Evolutionary conservation across 2,113 vertebrate genomes (phyloP).

Genomic region (Drymodes brunneopygia): DNA sequence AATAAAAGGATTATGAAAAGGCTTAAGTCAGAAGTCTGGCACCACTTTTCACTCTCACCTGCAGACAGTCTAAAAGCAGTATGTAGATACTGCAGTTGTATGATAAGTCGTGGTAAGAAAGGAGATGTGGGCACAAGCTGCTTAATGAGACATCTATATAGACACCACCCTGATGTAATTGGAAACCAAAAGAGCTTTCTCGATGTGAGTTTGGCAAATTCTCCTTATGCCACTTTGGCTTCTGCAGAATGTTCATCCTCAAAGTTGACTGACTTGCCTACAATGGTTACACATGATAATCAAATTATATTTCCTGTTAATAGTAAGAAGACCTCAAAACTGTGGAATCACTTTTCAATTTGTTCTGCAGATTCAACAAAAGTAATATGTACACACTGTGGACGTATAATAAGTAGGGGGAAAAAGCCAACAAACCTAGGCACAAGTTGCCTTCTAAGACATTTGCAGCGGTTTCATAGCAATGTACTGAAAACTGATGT

Average conservation of each 20-base stretch:
- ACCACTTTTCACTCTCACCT: constrained; percentile 89
- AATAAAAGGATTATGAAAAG: constrained; percentile 92
- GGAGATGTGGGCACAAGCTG: constrained; percentile 94
- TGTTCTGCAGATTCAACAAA: constrained; percentile 92
- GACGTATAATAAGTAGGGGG: constrained; percentile 93
- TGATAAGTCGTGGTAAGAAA: constrained; percentile 90
- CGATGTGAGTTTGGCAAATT: constrained; percentile 69
- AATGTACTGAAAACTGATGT: constrained; percentile 84
- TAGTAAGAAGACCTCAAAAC: constrained; percentile 97
- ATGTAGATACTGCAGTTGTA: constrained; percentile 88
- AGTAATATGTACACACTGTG: constrained; percentile 95
- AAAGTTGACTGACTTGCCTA: constrained; percentile 71
- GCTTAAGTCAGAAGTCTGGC: constrained; percentile 95
- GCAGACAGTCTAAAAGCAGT: constrained; percentile 90
- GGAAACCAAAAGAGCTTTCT: constrained; percentile 82
- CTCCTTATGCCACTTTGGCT: constrained; percentile 77
- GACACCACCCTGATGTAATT: constrained; percentile 87
- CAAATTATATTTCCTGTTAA: constrained; percentile 76
- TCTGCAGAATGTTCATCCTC: constrained; percentile 77
- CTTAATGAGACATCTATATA: constrained; percentile 90
- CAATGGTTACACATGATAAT: constrained; percentile 70
- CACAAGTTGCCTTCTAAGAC: constrained; percentile 92
- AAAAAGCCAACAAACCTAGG: constrained; percentile 97
- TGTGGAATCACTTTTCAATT: constrained; percentile 97
- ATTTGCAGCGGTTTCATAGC: constrained; percentile 92